phyloP scores from a whole-genome alignment of 2,888 invertebrate genomes.

The Apodemia hepburni region DNA sequence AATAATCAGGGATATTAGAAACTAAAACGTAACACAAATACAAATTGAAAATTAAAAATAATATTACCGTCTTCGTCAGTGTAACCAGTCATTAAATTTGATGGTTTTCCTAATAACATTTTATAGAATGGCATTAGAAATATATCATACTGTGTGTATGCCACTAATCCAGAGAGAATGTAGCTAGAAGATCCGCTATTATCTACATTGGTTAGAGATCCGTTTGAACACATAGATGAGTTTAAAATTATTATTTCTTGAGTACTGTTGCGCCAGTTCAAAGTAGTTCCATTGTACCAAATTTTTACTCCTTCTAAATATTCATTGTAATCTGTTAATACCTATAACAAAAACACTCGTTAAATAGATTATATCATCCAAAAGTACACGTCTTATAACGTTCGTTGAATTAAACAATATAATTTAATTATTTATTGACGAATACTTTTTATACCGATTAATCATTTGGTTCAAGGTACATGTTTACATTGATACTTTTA shows the following conservation, averaged over 20 bases:
- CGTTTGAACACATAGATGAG: constrained; percentile 71
- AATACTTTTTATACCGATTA: no score
- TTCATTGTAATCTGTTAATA: constrained; percentile 75
- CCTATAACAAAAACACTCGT: constrained; percentile 45
- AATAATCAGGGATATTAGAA: constrained; percentile 48
- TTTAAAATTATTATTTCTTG: constrained; percentile 53
- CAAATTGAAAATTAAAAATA: constrained; percentile 14
- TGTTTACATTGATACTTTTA: no score
- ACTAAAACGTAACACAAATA: constrained; percentile 14
- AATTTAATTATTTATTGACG: no score
- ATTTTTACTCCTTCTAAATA: constrained; percentile 86
- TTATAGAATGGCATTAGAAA: constrained; percentile 95
- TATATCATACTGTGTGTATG: constrained; percentile 94
- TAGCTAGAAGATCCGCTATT: constrained; percentile 86
- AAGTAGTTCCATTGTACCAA: constrained; percentile 71
- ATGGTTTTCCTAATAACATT: constrained; percentile 93
- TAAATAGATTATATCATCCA: neutral
- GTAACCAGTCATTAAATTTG: constrained; percentile 91
- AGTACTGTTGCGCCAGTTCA: constrained; percentile 67
- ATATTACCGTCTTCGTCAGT: constrained; percentile 90
- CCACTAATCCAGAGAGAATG: constrained; percentile 87
- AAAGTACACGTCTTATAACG: no score
- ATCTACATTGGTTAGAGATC: constrained; percentile 84
- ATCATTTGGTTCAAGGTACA: no score
- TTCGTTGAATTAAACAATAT: no score